A percentile compares a stretch with the other conserved stretches of the same genome.
Conservation (phyloP, 1,140 invertebrate genomes). For the Conus ventricosus region DNA sequence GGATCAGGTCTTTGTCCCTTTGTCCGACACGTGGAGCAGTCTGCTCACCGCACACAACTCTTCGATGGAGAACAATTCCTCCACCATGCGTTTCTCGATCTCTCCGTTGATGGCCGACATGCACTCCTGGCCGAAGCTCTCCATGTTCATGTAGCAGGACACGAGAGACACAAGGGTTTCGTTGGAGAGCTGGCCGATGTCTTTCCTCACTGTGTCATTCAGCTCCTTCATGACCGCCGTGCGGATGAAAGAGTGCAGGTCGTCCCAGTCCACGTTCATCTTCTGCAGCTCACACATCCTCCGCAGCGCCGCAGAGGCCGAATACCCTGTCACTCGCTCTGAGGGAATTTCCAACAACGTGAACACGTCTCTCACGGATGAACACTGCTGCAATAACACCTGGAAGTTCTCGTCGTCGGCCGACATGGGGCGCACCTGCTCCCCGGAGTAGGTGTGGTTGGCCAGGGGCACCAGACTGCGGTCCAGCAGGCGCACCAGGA, state of each 20-base stretch:
- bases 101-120: slow-evolving; percentile 50
- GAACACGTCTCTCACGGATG: slow-evolving; percentile 63
- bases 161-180: slow-evolving; percentile 52
- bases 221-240: slow-evolving; percentile 65
- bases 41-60: slow-evolving; percentile 80
- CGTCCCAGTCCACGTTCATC: slow-evolving; percentile 68
- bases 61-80: slow-evolving; percentile 79
- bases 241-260: slow-evolving; percentile 67
- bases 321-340: slow-evolving; percentile 76
- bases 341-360: slow-evolving; percentile 74
- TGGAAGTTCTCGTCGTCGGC: slow-evolving; percentile 65
- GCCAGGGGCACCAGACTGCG: slow-evolving; percentile 39
- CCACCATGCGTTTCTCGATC: slow-evolving; percentile 63
- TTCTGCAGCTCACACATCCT: slow-evolving; percentile 78
- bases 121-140: slow-evolving; percentile 45
- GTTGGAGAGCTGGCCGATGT: slow-evolving; percentile 49
- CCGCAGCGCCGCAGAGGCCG: slow-evolving; percentile 76
- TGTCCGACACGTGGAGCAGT: slow-evolving; percentile 62
- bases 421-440: slow-evolving; percentile 35
- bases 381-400: slow-evolving; percentile 71
- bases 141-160: slow-evolving; percentile 46
- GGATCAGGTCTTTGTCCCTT: slow-evolving; percentile 75
- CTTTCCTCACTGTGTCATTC: slow-evolving; percentile 57
- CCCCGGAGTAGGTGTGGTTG: slow-evolving; percentile 29
- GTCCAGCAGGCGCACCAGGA: slow-evolving; percentile 79